Evolutionary conservation across 1,140 invertebrate genomes (phyloP).

Genomic region (Hyposmocoma kahamanoa): DNA sequence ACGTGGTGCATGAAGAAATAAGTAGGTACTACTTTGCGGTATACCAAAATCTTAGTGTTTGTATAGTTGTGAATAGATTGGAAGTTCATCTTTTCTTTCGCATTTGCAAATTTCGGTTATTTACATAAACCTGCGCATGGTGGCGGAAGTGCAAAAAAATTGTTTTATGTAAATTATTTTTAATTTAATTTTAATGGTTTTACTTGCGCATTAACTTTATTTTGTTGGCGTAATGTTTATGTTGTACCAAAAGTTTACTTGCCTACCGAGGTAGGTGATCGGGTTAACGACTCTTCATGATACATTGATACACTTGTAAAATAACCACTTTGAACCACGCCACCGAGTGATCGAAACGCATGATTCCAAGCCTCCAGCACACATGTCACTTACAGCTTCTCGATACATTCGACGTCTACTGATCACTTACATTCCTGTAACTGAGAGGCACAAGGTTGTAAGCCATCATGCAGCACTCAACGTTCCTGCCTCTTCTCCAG

Average conservation of each 20-base stretch:
- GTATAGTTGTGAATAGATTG: constrained; percentile 11
- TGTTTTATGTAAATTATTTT: neutral
- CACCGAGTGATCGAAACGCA: constrained; percentile 72
- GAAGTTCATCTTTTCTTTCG: neutral
- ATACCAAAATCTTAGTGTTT: constrained; percentile 8
- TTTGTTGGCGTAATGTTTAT: constrained; percentile 12
- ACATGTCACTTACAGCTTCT: constrained; percentile 71
- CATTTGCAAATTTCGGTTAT: no score
- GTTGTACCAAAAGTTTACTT: constrained; percentile 16
- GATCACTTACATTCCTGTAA: constrained; percentile 59
- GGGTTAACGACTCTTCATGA: constrained; percentile 47
- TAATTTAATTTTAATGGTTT: neutral
- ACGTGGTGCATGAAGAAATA: constrained; percentile 46
- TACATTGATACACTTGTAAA: constrained; percentile 58
- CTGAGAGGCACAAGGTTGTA: constrained; percentile 64
- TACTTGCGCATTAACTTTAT: neutral
- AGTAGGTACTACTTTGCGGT: constrained; percentile 12
- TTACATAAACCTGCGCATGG: constrained; percentile 12
- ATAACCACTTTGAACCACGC: constrained; percentile 66
- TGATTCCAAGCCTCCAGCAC: constrained; percentile 68
- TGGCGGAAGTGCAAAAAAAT: constrained; percentile 9
- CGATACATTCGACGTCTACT: constrained; percentile 58
- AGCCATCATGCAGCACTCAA: constrained; percentile 10
- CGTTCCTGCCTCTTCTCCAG: neutral
- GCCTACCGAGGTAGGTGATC: constrained; percentile 32